Conservation (phyloP, 37 sponge, comb jelly and placozoan species). For the Dysidea cf. avara region DNA sequence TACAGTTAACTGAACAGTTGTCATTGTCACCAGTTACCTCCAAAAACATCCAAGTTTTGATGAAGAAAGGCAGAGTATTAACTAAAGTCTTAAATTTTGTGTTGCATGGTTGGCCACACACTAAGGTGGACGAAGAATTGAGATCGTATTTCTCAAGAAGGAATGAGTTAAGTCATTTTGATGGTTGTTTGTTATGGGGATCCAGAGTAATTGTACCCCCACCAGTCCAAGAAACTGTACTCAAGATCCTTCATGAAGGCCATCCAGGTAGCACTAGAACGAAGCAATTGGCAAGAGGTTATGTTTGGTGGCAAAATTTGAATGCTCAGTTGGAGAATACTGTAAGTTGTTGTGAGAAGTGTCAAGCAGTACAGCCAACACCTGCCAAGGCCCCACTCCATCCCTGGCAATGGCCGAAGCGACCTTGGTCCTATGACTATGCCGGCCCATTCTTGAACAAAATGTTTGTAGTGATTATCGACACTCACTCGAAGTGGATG, state of each 20-base stretch:
- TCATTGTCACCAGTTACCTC: too few relatives aligned
- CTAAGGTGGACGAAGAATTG: background rate
- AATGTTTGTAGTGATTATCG: constrained; percentile 7
- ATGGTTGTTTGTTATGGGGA: background rate
- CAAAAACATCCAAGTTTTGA: background rate
- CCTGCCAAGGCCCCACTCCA: background rate
- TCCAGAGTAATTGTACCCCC: background rate
- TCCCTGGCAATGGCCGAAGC: background rate
- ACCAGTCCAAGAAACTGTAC: background rate
- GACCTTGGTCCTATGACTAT: background rate
- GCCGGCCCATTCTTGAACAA: background rate
- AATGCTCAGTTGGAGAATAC: background rate
- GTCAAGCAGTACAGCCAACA: background rate
- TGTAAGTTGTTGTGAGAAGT: background rate
- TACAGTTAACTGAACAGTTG: too few relatives aligned
- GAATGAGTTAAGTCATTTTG: background rate
- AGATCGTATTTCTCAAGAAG: background rate
- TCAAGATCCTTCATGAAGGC: background rate
- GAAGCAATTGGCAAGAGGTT: background rate
- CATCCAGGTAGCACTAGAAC: background rate
- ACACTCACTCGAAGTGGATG: constrained; percentile 26
- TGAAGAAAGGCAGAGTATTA: background rate
- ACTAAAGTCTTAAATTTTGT: background rate
- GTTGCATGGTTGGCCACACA: background rate
- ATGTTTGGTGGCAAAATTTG: too few relatives aligned